Evolutionary conservation across 2,888 invertebrate species (phyloP), one percentile per base, ranked within the genome.

Genomic region (Drosophila anomalata): DNA sequence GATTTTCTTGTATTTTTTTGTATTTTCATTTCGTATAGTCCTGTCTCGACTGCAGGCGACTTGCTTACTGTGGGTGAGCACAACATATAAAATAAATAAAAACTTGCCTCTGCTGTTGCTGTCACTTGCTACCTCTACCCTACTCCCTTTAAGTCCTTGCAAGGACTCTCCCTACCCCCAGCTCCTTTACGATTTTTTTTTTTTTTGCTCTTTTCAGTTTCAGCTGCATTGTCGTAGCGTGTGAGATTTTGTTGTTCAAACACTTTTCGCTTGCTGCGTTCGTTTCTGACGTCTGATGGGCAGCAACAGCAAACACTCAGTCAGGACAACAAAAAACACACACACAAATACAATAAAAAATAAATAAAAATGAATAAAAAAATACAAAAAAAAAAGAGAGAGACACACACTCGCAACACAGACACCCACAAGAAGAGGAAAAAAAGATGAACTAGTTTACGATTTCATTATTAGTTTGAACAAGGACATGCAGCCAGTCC

Each of bases 401-500:
- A 39, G 60, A 29, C 29, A 29, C 29, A 29, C 42, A 60, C 48
- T 33, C 53, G 20, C 59, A 60, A 0, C 55, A 60, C 33, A 54
- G 29, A 55, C 29, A 31, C 39, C 36, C 39, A 12, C 41, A 41
- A 41, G 29, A 26, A 17, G 39, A 47, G 65, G 48, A 42, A 56
- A 33, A 58, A 53, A 71, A 71, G 83, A 87, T 83, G 82, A 85
- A 85, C 82, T 83, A 83, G 88, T 87, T 83, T 83, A 85, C 82
- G 85, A 83, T 87, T 83, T 83, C 86, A 83, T 83, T 83, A 83
- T 83, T 83, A 83, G 82, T 87, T 83, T 83, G 82, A 77, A 66
- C 79, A 79, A 69, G 70, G 76, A 75, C 71, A 73, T 51, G 72
- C 72, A 26, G 44, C 36, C n/a, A 24, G 41, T 11, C 7, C 55